Conservation (phyloP, 2,113 vertebrate species). For the Gopherus flavomarginatus region DNA sequence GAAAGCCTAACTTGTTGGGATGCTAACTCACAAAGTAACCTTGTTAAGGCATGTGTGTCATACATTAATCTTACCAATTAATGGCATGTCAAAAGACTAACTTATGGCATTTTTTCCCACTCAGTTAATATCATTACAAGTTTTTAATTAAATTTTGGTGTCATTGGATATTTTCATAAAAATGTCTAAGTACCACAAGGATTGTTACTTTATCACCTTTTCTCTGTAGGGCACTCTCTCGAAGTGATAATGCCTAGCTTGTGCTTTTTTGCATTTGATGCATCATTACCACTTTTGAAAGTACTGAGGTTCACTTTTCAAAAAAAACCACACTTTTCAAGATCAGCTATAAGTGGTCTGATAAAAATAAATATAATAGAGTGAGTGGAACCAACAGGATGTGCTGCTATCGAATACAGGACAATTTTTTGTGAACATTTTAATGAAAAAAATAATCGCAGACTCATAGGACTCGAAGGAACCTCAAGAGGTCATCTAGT, state of each 20-base stretch:
- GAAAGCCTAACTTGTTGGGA: not conserved
- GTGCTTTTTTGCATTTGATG: not conserved
- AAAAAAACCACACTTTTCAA: not conserved
- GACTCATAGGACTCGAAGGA: too few species aligned
- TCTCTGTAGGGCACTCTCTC: not conserved
- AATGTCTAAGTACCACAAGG: not conserved
- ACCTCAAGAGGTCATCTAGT: too few species aligned
- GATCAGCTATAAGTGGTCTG: not conserved
- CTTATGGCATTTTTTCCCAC: not conserved
- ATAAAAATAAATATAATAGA: not conserved
- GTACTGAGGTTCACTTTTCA: not conserved
- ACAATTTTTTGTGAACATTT: not conserved
- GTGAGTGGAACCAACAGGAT: not conserved
- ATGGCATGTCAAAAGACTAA: not conserved
- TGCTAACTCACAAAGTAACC: not conserved
- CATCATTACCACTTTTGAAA: not conserved
- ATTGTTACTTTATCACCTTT: not conserved
- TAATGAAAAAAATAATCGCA: not conserved
- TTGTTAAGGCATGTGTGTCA: not conserved
- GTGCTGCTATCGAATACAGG: not conserved
- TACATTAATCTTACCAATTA: not conserved
- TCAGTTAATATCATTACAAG: not conserved
- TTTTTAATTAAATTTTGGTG: not conserved
- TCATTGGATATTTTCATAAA: not conserved
- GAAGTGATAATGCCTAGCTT: not conserved